Evolutionary conservation across 2,888 invertebrate species (phyloP).

Genomic region (Agriopis marginaria): DNA sequence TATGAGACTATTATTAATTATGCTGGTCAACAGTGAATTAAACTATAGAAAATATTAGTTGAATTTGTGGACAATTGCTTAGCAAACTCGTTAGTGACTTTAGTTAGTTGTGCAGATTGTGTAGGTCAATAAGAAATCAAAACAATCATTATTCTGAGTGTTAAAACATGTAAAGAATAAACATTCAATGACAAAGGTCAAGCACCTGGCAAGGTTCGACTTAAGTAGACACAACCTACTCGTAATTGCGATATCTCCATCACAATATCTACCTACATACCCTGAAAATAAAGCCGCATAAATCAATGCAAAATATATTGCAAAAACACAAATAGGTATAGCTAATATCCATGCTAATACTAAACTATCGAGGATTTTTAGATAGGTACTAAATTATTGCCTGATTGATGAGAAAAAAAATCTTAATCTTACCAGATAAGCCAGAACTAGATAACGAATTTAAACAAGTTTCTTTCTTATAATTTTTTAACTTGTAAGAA

Average conservation of each 20-base stretch:
- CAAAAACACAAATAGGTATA: neutral
- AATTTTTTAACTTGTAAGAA: no score
- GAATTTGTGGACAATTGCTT: no score
- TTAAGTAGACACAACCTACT: neutral
- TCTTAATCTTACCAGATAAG: neutral
- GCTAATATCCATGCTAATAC: no score
- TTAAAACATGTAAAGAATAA: neutral
- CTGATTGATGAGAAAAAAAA: neutral
- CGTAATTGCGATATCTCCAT: neutral
- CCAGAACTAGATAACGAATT: neutral
- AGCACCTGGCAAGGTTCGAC: slow-evolving; percentile 15
- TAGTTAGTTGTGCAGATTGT: no score
- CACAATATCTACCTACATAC: neutral
- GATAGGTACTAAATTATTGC: neutral
- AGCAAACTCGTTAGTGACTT: no score
- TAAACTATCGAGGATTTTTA: neutral
- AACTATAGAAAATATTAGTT: no score
- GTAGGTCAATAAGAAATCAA: no score
- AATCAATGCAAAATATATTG: no score
- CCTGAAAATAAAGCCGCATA: neutral
- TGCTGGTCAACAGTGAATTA: no score
- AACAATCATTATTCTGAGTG: neutral
- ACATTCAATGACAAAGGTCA: slow-evolving; percentile 22
- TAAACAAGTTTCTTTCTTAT: no score
- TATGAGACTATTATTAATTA: no score